A percentile compares a stretch with the other conserved stretches of the same genome.
Evolutionary conservation across 2,888 invertebrate species (phyloP).

Genomic region (Pardosa pseudoannulata): DNA sequence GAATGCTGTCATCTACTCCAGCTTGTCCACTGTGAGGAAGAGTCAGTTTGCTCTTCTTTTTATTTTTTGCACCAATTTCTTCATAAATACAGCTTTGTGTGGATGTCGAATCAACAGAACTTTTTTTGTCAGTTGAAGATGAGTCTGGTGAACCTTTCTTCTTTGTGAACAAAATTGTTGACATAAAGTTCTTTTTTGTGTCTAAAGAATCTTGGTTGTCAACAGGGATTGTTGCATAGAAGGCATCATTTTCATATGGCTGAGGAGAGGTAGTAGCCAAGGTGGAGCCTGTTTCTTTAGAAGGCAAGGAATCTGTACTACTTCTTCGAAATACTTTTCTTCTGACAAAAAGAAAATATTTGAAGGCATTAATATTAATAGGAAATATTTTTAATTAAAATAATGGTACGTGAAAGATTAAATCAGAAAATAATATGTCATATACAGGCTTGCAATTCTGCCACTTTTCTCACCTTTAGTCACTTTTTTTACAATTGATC

Average conservation of each 20-base stretch:
- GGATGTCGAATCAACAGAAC: constrained; percentile 34
- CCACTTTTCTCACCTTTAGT: too few relatives aligned
- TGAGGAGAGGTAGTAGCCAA: constrained; percentile 26
- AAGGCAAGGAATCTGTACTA: constrained; percentile 49
- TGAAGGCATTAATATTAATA: too few relatives aligned
- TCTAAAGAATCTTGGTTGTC: constrained; percentile 14
- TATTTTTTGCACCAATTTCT: constrained; percentile 27
- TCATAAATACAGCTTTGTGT: constrained; percentile 50
- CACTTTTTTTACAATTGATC: too few relatives aligned
- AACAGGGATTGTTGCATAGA: constrained; percentile 58
- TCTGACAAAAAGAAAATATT: constrained; percentile 18
- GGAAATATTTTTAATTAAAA: too few relatives aligned
- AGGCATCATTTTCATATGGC: constrained; percentile 63
- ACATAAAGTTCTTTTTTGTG: constrained; percentile 8
- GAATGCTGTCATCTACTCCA: not conserved
- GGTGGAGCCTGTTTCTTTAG: constrained; percentile 45
- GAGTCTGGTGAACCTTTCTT: constrained; percentile 20
- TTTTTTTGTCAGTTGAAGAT: not conserved
- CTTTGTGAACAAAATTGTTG: constrained; percentile 19
- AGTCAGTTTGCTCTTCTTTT: not conserved
- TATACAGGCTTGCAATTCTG: too few relatives aligned
- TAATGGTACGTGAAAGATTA: too few relatives aligned
- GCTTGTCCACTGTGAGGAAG: not conserved
- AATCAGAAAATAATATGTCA: too few relatives aligned
- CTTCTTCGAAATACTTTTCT: constrained; percentile 35